These are phyloP conservation scores for Dipodomys ordii DNA, from an alignment of 2,113 vertebrate species.

Conservation along the genomic window DNA sequence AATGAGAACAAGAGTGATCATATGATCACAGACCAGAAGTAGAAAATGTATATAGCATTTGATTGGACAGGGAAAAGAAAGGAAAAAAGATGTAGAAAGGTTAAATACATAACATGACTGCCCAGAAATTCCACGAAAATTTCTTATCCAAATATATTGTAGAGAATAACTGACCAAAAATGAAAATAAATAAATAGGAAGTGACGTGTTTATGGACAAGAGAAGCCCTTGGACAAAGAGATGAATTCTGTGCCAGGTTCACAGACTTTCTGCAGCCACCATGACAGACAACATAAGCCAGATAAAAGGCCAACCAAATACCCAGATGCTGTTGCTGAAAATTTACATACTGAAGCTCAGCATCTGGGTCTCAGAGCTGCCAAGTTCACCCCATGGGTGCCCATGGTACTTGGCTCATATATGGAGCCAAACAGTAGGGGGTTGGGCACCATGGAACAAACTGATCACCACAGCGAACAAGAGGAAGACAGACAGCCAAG, in stretches of 20 bases:
- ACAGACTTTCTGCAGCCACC: conserved; percentile 66
- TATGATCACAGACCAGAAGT: background rate
- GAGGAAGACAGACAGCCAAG: conserved; percentile 45
- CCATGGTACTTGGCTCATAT: conserved; percentile 57
- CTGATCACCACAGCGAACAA: conserved; percentile 54
- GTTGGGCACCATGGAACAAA: background rate
- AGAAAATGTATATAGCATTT: background rate
- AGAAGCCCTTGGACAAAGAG: background rate
- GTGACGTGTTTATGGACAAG: conserved; percentile 35
- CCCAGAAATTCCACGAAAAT: background rate
- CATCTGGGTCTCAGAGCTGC: conserved; percentile 69
- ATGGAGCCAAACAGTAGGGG: conserved; percentile 54
- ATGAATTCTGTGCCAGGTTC: conserved; percentile 64
- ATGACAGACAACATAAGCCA: conserved; percentile 72
- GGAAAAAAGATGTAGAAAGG: background rate
- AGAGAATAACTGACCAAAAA: background rate
- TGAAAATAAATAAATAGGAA: conserved; percentile 63
- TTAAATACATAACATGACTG: background rate
- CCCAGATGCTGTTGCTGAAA: conserved; percentile 74
- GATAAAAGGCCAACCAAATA: conserved; percentile 80
- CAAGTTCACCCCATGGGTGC: conserved; percentile 63
- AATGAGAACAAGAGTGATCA: background rate
- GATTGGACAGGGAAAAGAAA: background rate
- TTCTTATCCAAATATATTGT: background rate
- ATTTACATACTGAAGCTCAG: conserved; percentile 67